These are phyloP conservation scores for Nudaria mundana DNA, from an alignment of 2,888 invertebrate genomes.

Conservation along the genomic window DNA sequence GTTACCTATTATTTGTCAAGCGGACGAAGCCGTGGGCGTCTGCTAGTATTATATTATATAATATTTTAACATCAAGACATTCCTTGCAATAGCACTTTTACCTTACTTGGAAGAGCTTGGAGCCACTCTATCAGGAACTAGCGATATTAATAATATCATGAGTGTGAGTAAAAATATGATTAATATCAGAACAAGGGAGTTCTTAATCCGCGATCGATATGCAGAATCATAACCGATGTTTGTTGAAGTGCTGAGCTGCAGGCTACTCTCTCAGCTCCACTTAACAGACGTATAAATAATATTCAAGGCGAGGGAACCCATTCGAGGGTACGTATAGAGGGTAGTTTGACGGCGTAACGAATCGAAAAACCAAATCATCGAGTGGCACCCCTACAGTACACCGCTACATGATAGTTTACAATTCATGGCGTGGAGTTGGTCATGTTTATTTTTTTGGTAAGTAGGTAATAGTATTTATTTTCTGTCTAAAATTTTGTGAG, in stretches of 20 bases:
- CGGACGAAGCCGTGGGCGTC: no score
- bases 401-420: slow-evolving; percentile 77
- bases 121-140: no score
- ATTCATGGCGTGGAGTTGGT: slow-evolving; percentile 46
- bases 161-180: background rate
- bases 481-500: no score
- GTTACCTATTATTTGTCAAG: no score
- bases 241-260: slow-evolving; percentile 77
- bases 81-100: no score
- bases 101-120: no score
- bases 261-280: slow-evolving; percentile 78
- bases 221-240: slow-evolving; percentile 74
- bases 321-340: slow-evolving; percentile 75
- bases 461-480: no score
- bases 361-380: slow-evolving; percentile 82
- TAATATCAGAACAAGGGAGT: slow-evolving; percentile 5
- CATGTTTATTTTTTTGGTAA: slow-evolving; percentile 8
- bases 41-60: no score
- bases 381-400: slow-evolving; percentile 77
- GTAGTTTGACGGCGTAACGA: slow-evolving; percentile 82
- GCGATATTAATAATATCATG: no score
- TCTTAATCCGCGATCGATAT: slow-evolving; percentile 56
- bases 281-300: slow-evolving; percentile 82
- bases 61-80: no score
- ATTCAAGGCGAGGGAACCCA: slow-evolving; percentile 79